These are phyloP conservation scores for Ctenoplectra terminalis DNA, from an alignment of 1,140 invertebrate species.

Conservation along the genomic window DNA sequence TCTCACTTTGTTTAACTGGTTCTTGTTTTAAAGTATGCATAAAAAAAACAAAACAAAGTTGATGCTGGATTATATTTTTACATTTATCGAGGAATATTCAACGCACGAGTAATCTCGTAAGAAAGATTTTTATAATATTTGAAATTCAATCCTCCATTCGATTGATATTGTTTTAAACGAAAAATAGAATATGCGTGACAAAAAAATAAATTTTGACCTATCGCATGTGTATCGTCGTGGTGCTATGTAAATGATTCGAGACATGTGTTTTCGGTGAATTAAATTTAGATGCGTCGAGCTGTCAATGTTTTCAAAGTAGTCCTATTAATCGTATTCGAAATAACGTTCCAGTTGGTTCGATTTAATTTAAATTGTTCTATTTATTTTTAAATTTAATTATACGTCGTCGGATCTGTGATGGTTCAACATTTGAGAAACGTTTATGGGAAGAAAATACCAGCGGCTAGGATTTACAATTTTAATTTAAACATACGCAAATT, in stretches of 20 bases:
- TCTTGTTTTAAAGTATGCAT: no score
- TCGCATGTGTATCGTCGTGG: neutral
- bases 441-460: neutral
- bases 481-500: neutral
- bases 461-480: no score
- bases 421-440: neutral
- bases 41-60: neutral
- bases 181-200: neutral
- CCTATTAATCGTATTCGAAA: neutral
- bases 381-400: neutral
- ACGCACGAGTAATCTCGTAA: neutral
- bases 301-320: neutral
- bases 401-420: neutral
- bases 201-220: neutral
- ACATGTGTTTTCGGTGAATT: slow-evolving; percentile 3
- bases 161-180: neutral
- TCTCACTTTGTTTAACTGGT: neutral
- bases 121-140: neutral
- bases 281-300: slow-evolving; percentile 12
- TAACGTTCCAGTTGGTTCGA: neutral
- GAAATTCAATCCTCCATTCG: neutral
- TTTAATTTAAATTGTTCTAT: neutral
- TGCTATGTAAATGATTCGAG: neutral
- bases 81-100: neutral
- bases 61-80: no score